These are phyloP conservation scores for Drepanosiphum platanoidis DNA, from an alignment of 2,888 invertebrate genomes.

Conservation along the genomic window DNA sequence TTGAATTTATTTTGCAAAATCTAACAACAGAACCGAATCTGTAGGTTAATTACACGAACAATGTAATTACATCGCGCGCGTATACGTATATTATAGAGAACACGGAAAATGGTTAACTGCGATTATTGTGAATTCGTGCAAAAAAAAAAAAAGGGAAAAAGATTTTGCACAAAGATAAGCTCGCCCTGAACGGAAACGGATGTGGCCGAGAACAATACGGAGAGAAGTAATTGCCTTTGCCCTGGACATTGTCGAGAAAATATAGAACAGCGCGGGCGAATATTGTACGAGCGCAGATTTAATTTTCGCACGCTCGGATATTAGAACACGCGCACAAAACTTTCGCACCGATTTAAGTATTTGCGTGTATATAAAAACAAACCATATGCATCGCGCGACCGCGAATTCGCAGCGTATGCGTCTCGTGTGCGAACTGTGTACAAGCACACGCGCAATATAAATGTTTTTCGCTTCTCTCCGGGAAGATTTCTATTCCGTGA, in stretches of 20 bases:
- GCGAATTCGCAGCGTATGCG: conserved; percentile 8
- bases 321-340: not conserved
- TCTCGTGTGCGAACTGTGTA: not conserved
- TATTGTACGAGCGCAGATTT: not conserved
- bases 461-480: not conserved
- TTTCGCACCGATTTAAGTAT: conserved; percentile 12
- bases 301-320: too few species aligned
- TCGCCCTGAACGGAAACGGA: conserved; percentile 53
- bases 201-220: conserved; percentile 41
- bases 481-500: conserved; percentile 33
- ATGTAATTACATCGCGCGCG: not conserved
- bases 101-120: not conserved
- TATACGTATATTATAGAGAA: not conserved
- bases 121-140: not conserved
- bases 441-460: too few species aligned
- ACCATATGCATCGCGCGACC: not conserved
- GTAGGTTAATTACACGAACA: not conserved
- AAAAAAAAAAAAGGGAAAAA: not conserved
- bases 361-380: not conserved
- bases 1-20: not conserved
- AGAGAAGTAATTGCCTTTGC: not conserved
- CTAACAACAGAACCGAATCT: not conserved
- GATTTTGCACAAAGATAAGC: conserved; percentile 18
- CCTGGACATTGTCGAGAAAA: not conserved
- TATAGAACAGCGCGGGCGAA: not conserved